Conservation (phyloP, 1,140 invertebrate genomes). For the Drosophila kepulauana region DNA sequence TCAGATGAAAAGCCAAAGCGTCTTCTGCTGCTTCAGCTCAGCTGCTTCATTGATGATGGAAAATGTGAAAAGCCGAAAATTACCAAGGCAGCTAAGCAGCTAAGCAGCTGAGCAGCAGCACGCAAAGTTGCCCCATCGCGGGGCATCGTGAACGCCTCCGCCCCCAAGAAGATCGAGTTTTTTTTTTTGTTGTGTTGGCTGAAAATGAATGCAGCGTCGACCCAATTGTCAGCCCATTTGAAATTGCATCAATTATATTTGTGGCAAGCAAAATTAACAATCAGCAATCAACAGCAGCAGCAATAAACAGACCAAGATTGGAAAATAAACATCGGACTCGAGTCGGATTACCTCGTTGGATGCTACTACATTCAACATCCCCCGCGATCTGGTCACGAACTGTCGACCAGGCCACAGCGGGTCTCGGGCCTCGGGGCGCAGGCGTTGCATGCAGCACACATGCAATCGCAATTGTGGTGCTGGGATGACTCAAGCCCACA, state of each 20-base stretch:
- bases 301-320: neutral
- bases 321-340: neutral
- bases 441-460: constrained; percentile 48
- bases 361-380: constrained; percentile 21
- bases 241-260: constrained; percentile 75
- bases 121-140: constrained; percentile 73
- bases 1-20: constrained; percentile 16
- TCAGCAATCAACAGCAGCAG: constrained; percentile 5
- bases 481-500: constrained; percentile 53
- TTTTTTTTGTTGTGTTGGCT: neutral
- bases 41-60: constrained; percentile 47
- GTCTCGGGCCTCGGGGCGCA: constrained; percentile 28
- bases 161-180: constrained; percentile 26
- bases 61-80: constrained; percentile 19
- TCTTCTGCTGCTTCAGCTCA: constrained; percentile 1
- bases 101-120: constrained; percentile 43
- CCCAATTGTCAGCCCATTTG: constrained; percentile 76
- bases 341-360: neutral
- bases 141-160: constrained; percentile 40
- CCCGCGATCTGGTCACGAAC: constrained; percentile 70
- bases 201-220: constrained; percentile 56
- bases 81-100: constrained; percentile 2
- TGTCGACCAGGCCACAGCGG: constrained; percentile 18
- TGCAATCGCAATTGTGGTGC: constrained; percentile 14
- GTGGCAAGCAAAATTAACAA: constrained; percentile 30